Evolutionary conservation across 2,113 vertebrate genomes (phyloP).

Genomic region (Shinisaurus crocodilurus): DNA sequence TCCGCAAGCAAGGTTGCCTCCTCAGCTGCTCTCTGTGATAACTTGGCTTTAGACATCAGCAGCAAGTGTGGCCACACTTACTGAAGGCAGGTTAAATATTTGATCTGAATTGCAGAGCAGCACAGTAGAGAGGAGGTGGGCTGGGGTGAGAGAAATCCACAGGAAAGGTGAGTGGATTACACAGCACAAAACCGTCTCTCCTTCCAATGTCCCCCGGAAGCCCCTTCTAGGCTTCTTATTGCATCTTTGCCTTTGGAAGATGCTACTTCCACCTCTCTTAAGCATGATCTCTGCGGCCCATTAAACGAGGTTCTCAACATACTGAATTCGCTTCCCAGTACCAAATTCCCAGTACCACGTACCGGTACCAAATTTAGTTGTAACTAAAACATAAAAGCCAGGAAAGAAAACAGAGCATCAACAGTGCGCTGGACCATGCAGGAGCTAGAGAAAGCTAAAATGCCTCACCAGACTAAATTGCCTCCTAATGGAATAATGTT

Average conservation of each 20-base stretch:
- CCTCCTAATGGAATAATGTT: slow-evolving; percentile 71
- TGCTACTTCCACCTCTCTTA: neutral
- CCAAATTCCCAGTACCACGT: neutral
- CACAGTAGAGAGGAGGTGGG: neutral
- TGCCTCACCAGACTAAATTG: slow-evolving; percentile 59
- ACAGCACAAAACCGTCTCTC: too few relatives aligned
- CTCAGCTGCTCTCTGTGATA: neutral
- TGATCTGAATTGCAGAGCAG: neutral
- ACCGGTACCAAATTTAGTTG: neutral
- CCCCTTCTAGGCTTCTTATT: neutral
- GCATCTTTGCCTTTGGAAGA: neutral
- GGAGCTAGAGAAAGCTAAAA: slow-evolving; percentile 30
- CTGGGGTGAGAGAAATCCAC: too few relatives aligned
- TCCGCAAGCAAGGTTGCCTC: neutral
- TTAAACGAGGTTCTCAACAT: neutral
- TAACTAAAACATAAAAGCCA: slow-evolving; percentile 46
- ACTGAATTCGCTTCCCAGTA: too few relatives aligned
- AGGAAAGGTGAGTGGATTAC: neutral
- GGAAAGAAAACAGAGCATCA: slow-evolving; percentile 58
- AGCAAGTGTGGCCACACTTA: neutral
- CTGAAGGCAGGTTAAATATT: neutral
- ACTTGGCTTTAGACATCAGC: neutral
- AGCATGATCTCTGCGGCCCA: neutral
- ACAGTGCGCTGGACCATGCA: slow-evolving; percentile 12
- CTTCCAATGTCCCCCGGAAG: neutral